Evolutionary conservation across 2,888 invertebrate genomes (phyloP).

Genomic region (Tortrix viridana): DNA sequence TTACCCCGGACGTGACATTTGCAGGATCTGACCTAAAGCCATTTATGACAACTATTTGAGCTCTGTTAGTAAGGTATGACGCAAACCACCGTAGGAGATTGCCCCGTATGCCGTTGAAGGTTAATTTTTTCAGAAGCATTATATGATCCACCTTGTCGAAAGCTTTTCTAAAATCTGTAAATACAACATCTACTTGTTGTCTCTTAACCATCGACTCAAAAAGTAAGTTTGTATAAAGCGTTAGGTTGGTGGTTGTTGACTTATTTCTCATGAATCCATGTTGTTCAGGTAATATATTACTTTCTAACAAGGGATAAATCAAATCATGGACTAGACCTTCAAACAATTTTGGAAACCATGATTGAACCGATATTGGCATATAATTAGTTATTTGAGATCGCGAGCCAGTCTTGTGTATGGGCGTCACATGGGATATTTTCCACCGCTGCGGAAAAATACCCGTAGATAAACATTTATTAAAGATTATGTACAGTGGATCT

Average conservation of each 20-base stretch:
- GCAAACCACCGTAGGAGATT: conserved; percentile 31
- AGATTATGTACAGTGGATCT: neutral
- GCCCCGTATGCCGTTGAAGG: conserved; percentile 33
- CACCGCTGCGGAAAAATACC: neutral
- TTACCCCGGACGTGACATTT: conserved; percentile 4
- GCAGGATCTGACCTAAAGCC: conserved; percentile 6
- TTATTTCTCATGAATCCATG: conserved; percentile 12
- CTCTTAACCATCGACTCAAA: conserved; percentile 4
- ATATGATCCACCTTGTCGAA: conserved; percentile 9
- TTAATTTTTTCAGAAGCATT: conserved; percentile 7
- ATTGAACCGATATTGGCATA: conserved; percentile 10
- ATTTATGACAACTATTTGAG: conserved; percentile 29
- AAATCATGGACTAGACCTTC: conserved; percentile 2
- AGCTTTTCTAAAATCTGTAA: conserved; percentile 3
- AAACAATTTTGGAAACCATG: conserved; percentile 8
- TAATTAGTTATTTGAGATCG: neutral
- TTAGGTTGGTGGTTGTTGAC: neutral
- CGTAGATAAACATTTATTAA: neutral
- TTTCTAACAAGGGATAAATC: neutral
- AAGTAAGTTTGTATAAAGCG: neutral
- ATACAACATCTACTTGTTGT: neutral
- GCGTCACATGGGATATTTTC: neutral
- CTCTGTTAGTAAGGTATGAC: conserved; percentile 33
- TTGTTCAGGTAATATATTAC: neutral
- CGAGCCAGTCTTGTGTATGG: conserved; percentile 3